A percentile compares a stretch with the other conserved stretches of the same genome.
Conservation (phyloP, 2,113 vertebrate species). For the Casuarius casuarius region DNA sequence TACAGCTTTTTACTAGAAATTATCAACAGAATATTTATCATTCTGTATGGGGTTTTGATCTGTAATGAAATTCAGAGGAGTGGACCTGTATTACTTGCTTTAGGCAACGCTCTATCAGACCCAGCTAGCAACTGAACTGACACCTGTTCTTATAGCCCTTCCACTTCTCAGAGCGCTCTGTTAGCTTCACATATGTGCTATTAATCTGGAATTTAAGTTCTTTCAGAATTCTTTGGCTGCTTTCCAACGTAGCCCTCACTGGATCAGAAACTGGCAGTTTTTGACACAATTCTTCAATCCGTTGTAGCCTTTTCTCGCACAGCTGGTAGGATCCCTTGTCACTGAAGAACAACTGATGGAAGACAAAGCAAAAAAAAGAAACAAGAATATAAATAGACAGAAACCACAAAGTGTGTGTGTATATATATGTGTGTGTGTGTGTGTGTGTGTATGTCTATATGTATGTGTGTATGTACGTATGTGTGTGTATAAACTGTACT, state of each 20-base stretch:
- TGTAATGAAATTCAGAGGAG: not conserved
- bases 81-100: not conserved
- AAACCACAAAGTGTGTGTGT: not conserved
- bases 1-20: not conserved
- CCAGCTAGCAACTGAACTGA: not conserved
- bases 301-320: conserved; percentile 88
- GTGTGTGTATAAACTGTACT: not conserved
- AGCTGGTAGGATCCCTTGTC: conserved; percentile 84
- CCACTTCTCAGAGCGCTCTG: conserved; percentile 90
- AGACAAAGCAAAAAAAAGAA: conserved; percentile 21
- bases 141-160: conserved; percentile 88
- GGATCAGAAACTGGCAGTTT: conserved; percentile 88
- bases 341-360: conserved; percentile 86
- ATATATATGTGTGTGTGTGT: too few relatives aligned
- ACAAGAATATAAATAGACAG: not conserved
- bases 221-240: conserved; percentile 75
- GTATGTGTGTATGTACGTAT: not conserved
- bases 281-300: conserved; percentile 90
- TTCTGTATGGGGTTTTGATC: not conserved
- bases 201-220: conserved; percentile 84
- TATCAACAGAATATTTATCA: not conserved
- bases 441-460: too few relatives aligned
- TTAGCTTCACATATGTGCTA: conserved; percentile 78
- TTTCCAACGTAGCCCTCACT: conserved; percentile 74
- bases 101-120: not conserved